phyloP scores from a whole-genome alignment of 2,888 invertebrate species.

The Teleogryllus oceanicus region DNA sequence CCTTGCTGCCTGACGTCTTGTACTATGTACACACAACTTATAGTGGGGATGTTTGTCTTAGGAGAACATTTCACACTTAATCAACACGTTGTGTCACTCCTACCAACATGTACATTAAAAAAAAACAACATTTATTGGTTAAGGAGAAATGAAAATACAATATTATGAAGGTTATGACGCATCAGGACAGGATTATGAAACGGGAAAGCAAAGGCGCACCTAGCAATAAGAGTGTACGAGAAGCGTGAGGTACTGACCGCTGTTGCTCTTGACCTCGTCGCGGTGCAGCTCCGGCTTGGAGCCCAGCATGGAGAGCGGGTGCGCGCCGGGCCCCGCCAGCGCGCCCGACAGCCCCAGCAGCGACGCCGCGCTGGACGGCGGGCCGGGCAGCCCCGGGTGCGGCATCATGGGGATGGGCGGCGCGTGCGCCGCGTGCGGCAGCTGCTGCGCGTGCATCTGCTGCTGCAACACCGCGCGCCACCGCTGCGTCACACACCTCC shows the following conservation, averaged over 20 bases:
- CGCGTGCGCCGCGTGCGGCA: conserved; percentile 64
- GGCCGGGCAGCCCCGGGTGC: conserved; percentile 60
- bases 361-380: conserved; percentile 54
- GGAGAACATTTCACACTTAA: no score
- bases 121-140: no score
- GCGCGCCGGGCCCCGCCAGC: conserved; percentile 66
- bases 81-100: no score
- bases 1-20: no score
- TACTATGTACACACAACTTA: no score
- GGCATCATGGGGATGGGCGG: conserved; percentile 70
- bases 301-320: conserved; percentile 72
- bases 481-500: background rate
- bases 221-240: no score
- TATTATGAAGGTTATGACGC: no score
- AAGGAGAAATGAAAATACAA: no score
- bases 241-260: conserved; percentile 56
- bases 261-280: conserved; percentile 62
- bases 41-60: no score
- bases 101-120: no score
- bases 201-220: no score
- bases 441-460: conserved; percentile 90
- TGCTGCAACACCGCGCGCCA: conserved; percentile 57
- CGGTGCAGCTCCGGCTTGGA: conserved; percentile 75
- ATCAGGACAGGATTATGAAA: no score
- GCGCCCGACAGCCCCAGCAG: conserved; percentile 53